Evolutionary conservation across 2,113 vertebrate genomes (phyloP), one percentile per base, ranked within the genome.

Genomic region (Forbesichthys papilliferus): DNA sequence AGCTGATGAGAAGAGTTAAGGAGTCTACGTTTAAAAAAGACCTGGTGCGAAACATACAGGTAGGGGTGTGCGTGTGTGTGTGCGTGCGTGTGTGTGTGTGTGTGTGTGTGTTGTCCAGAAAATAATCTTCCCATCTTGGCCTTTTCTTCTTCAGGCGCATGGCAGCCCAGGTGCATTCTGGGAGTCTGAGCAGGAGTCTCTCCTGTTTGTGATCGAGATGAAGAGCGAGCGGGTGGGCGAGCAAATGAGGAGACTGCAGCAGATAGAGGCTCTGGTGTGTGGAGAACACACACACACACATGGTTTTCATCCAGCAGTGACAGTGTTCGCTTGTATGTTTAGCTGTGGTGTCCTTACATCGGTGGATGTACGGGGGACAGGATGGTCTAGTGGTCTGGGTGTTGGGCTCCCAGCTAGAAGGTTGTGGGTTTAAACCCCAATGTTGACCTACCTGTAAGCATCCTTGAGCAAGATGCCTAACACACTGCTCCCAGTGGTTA

Each of bases 121-220:
- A 9, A n/a, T 36, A 51, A 9, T 7, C n/a, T 12, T 64, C 5
- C n/a, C 16, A 48, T 20, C 14, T 61, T 11, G 12, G 47, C 57
- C 7, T 11, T 16, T 11, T 10, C 18, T 48, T 64, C 12, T 9
- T 0, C 82, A 99, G 96, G 94, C 95, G 42, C 91, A 95, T 0
- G 96, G 96, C 52, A 96, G 94, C 80, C 97, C 94, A 58, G 95
- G 93, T 78, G 93, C 85, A 57, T 98, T 99, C 93, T 99, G 97
- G 97, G 95, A 97, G 77, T 96, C 95, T 62, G 96, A 99, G 82
- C 91, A 97, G 87, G 94, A 99, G 92, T 98, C 96, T 63, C 86
- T 98, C 77, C 90, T 97, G 82, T 97, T 98, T 3, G 97, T 99
- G 73, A 95, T 98, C 0, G 96, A 98, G 90, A 96, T 98, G 96